Evolutionary conservation across 2,113 vertebrate genomes (phyloP).

Genomic region (Rhinolophus sinicus): DNA sequence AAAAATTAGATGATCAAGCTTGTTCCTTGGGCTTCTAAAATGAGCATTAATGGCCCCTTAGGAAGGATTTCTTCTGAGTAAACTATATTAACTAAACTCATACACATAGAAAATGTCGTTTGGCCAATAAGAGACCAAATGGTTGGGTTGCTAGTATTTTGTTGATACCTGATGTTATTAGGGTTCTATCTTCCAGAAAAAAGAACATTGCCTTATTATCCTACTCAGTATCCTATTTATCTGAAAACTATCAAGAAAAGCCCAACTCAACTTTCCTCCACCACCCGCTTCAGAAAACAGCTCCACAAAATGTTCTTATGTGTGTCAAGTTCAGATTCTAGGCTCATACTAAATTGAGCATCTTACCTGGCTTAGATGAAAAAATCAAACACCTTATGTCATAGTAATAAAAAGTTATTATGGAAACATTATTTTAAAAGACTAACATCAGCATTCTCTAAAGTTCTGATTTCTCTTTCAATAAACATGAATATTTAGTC

Average conservation of each 20-base stretch:
- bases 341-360: background rate
- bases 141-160: background rate
- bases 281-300: background rate
- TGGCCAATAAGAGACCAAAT: background rate
- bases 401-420: background rate
- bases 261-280: background rate
- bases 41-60: background rate
- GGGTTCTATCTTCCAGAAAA: background rate
- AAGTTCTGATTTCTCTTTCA: constrained; percentile 1
- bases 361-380: background rate
- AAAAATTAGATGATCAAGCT: background rate
- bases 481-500: background rate
- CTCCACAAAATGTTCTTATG: background rate
- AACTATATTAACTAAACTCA: background rate
- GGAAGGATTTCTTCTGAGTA: background rate
- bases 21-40: background rate
- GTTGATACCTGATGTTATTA: background rate
- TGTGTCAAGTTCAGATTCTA: constrained; percentile 18
- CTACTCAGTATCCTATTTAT: background rate
- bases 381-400: background rate
- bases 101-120: background rate
- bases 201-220: background rate
- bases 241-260: background rate
- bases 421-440: constrained; percentile 23
- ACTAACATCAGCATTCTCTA: background rate